These are phyloP conservation scores for Polia nebulosa DNA, from an alignment of 2,888 invertebrate species.

Conservation along the genomic window DNA sequence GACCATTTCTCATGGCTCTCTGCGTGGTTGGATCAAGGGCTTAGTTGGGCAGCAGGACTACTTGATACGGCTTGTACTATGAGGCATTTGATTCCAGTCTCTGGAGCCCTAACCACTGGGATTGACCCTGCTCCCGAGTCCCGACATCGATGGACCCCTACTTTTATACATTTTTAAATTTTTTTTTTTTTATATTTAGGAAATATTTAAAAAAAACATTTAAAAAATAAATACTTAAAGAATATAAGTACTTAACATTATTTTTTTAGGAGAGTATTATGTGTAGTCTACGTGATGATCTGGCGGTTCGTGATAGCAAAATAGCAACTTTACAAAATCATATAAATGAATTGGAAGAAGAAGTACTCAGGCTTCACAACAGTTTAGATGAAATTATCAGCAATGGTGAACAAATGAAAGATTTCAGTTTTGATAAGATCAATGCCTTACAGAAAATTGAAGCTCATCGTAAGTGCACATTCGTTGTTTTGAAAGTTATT, in stretches of 20 bases:
- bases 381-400: slow-evolving; percentile 76
- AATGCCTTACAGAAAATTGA: slow-evolving; percentile 80
- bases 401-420: slow-evolving; percentile 80
- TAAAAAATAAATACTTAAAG: too few species aligned
- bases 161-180: too few species aligned
- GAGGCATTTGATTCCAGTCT: too few species aligned
- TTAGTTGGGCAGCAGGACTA: too few species aligned
- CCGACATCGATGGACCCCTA: too few species aligned
- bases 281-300: slow-evolving; percentile 75
- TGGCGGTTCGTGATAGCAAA: slow-evolving; percentile 78
- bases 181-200: too few species aligned
- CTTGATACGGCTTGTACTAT: background rate
- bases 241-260: too few species aligned
- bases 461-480: slow-evolving; percentile 82
- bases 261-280: slow-evolving; percentile 79
- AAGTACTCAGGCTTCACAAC: slow-evolving; percentile 78
- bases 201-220: background rate
- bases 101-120: background rate
- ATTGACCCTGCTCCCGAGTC: background rate
- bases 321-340: slow-evolving; percentile 84
- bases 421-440: slow-evolving; percentile 75
- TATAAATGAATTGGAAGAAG: slow-evolving; percentile 83
- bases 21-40: too few species aligned
- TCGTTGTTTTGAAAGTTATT: background rate
- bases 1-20: too few species aligned